Base-by-base conservation (phyloP, 1,140 invertebrate species). In the Zaprionus tsacasi region DNA sequence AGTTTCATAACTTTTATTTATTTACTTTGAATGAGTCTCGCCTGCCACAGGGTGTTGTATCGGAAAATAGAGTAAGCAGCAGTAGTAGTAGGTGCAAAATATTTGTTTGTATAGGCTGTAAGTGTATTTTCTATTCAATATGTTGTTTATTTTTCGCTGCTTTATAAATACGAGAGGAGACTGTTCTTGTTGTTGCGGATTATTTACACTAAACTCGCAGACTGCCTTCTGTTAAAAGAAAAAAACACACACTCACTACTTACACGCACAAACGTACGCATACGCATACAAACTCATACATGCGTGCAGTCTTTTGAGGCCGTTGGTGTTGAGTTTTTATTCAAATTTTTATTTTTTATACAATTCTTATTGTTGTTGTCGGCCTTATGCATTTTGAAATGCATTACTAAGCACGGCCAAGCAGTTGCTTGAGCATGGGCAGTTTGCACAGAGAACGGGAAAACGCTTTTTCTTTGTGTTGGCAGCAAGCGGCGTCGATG, bases 141-240 rank as follows among this genome's bases (percentile, higher is more conserved):
- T 56, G 35, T 54, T 57, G 27, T 50, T 54, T 59, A 30, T 67
- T 50, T 64, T 8, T 17, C 33, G 38, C 17, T 27, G 33, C 45
- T 57, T 66, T 71, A 71, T 66, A 66, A 58, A 58, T 58, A 35
- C 17, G 45, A 25, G 17, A 4, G 30, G 63, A 58, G 36, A 3
- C 36, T 68, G 55, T 54, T 64, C 21, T 33, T 61, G 33, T 60
- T 68, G 35, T 65, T 63, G 50, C 21, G 21, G 63, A 66, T 50
- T 73, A 73, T 73, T 73, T 61, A 61, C 64, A 68, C 57, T 59
- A 45, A 50, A 58, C 36, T 58, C 61, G 55, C 69, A 60, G 56
- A 55, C 35, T 52, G 33, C 61, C 66, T 60, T 67, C 38, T 67
- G 56, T 54, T 72, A 54, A 64, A 27, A 55, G 35, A 30, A 71